Base-by-base conservation (phyloP, 2,113 vertebrate species). In the Ovibos moschatus region DNA sequence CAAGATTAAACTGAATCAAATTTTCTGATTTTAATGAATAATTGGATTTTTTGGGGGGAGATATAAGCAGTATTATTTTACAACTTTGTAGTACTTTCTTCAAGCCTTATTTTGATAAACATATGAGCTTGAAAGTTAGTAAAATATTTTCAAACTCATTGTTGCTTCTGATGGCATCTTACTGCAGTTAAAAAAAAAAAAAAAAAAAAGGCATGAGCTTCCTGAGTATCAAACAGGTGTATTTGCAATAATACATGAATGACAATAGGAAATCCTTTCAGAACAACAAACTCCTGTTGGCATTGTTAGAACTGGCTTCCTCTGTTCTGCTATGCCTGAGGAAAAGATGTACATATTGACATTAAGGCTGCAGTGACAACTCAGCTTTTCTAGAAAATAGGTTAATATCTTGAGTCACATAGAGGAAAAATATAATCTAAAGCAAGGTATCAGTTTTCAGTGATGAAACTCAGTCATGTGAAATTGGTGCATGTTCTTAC, bases 1-100 rank as follows among this genome's bases (percentile, higher is more conserved):
- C 17, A 36, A 3, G n/a, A 71, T 67, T 81, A 36, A 95, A 50
- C 3, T 15, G n/a, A 53, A 84, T 92, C 12, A 55, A 43, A 67
- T 84, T 53, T 82, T 89, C 89, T 95, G 21, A 6, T 81, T 95
- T 98, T 94, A 79, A 79, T 92, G 81, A 93, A 83, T 84, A 79
- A 62, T 64, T 87, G 53, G 17, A 64, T 45, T 90, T 51, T 51
- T 57, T 17, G 13, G 33, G 17, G 36, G 11, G 23, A 33, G 86
- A 23, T 92, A 4, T 19, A 93, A 60, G 16, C 13, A 83, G 4
- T 64, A 8, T 87, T 86, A 92, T 89, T 96, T 97, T 33, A 58
- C 14, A 96, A 71, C 30, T 58, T 84, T 93, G 43, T 25, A 85
- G 3, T 62, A 16, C 6, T 79, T 91, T 95, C 60, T 83, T 87